Evolutionary conservation across 1,140 invertebrate species (phyloP).

Genomic region (Heliconius himera): DNA sequence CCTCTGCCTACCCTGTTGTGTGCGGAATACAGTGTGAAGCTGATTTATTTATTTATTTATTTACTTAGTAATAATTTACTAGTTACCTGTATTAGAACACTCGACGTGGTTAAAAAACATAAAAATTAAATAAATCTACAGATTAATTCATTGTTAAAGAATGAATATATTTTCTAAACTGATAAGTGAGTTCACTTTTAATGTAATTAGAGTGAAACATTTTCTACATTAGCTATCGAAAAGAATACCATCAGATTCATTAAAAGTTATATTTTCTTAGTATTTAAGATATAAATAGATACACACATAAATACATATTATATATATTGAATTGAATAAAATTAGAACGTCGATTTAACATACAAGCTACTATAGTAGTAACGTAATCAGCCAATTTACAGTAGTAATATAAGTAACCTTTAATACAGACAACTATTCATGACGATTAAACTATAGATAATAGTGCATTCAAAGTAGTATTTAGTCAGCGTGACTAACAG

Average conservation of each 20-base stretch:
- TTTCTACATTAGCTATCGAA: too few relatives aligned
- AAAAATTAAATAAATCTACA: too few relatives aligned
- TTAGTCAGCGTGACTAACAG: constrained; percentile 41
- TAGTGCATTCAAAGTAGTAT: constrained; percentile 43
- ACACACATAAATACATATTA: not conserved
- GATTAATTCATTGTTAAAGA: too few relatives aligned
- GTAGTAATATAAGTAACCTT: not conserved
- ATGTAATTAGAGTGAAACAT: too few relatives aligned
- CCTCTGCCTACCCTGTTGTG: too few relatives aligned
- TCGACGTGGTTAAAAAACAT: too few relatives aligned
- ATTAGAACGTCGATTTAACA: not conserved
- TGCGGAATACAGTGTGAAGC: too few relatives aligned
- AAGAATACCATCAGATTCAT: not conserved
- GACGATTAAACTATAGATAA: not conserved
- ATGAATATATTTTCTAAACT: too few relatives aligned
- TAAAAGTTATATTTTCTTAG: not conserved
- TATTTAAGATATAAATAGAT: not conserved
- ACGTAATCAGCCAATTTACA: not conserved
- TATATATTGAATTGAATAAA: not conserved
- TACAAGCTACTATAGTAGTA: not conserved
- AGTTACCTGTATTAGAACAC: too few relatives aligned
- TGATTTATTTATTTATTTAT: too few relatives aligned
- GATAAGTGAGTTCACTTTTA: too few relatives aligned
- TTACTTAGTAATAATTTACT: too few relatives aligned
- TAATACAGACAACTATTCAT: not conserved